Evolutionary conservation across 2,888 invertebrate species (phyloP), one percentile per base, ranked within the genome.

Genomic region (Endomychus coccineus): DNA sequence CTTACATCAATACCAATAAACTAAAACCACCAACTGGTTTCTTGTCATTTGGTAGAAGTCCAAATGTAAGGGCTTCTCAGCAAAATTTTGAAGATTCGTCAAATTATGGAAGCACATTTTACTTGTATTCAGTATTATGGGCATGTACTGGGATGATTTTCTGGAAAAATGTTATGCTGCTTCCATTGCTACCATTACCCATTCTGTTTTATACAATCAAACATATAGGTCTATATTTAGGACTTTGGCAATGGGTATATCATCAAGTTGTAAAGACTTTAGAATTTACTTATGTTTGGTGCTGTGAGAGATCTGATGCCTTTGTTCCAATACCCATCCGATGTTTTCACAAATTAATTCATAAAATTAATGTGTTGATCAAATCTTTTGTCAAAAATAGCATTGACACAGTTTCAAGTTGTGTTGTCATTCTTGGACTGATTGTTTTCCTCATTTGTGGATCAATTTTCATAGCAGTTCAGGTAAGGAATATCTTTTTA

Each of bases 321-420:
- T 64, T 86, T 13, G 58, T 84, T 10, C 85, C 94, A 0, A 74
- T 81, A 1, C 85, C 87, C 50, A 71, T 91, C 25, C 75, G 80
- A 21, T 88, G 90, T 3, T 68, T 90, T 0, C 72, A 79, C 36
- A 82, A 82, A 62, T 68, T 91, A 46, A 69, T 77, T 41, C 70
- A 75, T 7, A 75, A 77, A 44, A 68, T 77, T 39, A 83, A 84
- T 58, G 61, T 65, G 2, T 72, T 74, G 41, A 56, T 82, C 12
- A 76, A 78, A 3, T 71, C 75, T 27, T 67, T 74, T 33, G 69
- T 88, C 0, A 80, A 81, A 57, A 77, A 77, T 12, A 85, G 83
- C 1, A 78, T 92, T 22, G 91, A 94, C 65, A 80, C 88, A 0
- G 83, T 90, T 2, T 86, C 91, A 4, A 84, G 87, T 29, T 79